A percentile compares a stretch with the other conserved stretches of the same genome.
phyloP scores from a whole-genome alignment of 64 coral and sea anemone genomes.

The Hydrozoanthus tunicans region DNA sequence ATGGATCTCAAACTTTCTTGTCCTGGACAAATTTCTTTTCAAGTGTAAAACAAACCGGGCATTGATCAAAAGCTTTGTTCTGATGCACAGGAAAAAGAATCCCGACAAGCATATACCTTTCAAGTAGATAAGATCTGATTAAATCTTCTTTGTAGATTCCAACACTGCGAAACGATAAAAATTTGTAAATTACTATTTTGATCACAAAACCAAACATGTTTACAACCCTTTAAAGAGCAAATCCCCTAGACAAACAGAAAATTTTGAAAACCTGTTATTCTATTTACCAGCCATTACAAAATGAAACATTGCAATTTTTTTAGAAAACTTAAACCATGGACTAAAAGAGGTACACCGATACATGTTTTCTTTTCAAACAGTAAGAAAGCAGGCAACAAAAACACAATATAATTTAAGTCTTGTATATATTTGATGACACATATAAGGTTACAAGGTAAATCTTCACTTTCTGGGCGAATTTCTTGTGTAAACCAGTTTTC shows the following conservation, averaged over 20 bases:
- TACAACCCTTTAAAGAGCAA: neutral
- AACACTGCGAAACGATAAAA: constrained; percentile 9
- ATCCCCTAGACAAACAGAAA: neutral
- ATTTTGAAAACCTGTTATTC: neutral
- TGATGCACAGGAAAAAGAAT: neutral
- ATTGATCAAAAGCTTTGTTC: constrained; percentile 22
- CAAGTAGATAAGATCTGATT: constrained; percentile 50
- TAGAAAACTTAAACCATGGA: neutral
- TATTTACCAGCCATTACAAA: neutral
- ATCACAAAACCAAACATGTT: constrained; percentile 37
- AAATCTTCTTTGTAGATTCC: constrained; percentile 21
- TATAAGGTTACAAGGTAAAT: constrained; percentile 43
- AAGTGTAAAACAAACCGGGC: neutral
- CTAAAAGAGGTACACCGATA: neutral
- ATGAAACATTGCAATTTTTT: neutral
- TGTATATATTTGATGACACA: constrained; percentile 4
- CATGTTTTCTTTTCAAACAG: neutral
- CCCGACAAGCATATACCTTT: constrained; percentile 44
- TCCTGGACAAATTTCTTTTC: neutral
- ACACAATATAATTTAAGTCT: neutral
- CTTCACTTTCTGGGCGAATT: neutral
- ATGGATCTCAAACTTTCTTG: neutral
- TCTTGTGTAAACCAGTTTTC: neutral
- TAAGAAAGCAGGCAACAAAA: neutral
- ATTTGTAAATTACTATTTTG: constrained; percentile 12